Evolutionary conservation across 2,888 invertebrate species (phyloP).

Genomic region (Harpagoxenus sublaevis): DNA sequence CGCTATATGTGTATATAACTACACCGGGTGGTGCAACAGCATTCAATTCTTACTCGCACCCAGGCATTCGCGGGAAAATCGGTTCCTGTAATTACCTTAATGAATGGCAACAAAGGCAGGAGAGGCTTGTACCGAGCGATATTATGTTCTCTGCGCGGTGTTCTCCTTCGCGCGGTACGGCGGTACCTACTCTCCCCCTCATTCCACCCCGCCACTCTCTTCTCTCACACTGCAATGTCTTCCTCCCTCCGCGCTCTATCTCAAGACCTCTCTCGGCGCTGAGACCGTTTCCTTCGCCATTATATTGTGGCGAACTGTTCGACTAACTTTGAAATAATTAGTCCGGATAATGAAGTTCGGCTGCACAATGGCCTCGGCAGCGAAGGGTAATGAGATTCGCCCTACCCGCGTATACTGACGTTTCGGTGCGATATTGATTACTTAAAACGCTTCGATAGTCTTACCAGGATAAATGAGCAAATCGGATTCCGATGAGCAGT

Average conservation of each 20-base stretch:
- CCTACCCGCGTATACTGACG: conserved; percentile 69
- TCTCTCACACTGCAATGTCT: not conserved
- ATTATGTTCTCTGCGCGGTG: conserved; percentile 73
- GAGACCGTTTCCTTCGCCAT: conserved; percentile 82
- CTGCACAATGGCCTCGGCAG: conserved; percentile 80
- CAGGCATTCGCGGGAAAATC: conserved; percentile 74
- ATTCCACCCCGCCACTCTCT: conserved; percentile 6
- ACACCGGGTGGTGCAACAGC: conserved; percentile 55
- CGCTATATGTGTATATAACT: not conserved
- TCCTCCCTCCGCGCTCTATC: conserved; percentile 56
- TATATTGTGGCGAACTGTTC: conserved; percentile 84
- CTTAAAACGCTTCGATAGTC: conserved; percentile 70
- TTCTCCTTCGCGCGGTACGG: conserved; percentile 46
- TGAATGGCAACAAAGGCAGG: conserved; percentile 79
- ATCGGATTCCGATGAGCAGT: conserved; percentile 57
- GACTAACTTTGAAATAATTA: conserved; percentile 85
- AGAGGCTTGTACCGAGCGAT: conserved; percentile 68
- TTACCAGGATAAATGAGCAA: conserved; percentile 66
- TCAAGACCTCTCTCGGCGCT: conserved; percentile 62
- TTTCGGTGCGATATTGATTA: conserved; percentile 81
- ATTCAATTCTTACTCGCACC: conserved; percentile 69
- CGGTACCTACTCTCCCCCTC: conserved; percentile 30
- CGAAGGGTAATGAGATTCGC: conserved; percentile 81
- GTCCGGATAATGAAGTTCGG: conserved; percentile 84
- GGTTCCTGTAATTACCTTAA: conserved; percentile 81